These are phyloP conservation scores for Taeniopygia guttata DNA, from an alignment of 2,797 vertebrate genomes.

Conservation along the genomic window DNA sequence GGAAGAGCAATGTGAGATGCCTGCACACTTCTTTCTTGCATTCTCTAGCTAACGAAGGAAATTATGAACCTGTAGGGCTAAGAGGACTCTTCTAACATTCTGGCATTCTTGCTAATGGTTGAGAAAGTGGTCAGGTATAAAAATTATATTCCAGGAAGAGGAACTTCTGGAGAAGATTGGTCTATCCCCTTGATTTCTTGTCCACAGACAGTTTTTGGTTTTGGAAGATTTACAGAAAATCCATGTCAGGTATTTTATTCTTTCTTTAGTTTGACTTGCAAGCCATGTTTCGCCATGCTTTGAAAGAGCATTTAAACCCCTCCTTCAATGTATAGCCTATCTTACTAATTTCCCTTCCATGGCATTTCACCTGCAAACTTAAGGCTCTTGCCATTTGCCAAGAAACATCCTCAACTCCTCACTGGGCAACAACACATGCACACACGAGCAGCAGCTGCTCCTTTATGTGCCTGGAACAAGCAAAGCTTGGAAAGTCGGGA, in stretches of 20 bases:
- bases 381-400: slow-evolving; percentile 32
- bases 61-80: background rate
- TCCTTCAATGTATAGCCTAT: background rate
- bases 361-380: slow-evolving; percentile 41
- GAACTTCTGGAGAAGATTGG: background rate
- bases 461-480: slow-evolving; percentile 57
- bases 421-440: background rate
- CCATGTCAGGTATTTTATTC: background rate
- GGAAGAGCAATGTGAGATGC: background rate
- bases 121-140: background rate
- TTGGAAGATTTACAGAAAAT: background rate
- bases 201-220: background rate
- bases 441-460: slow-evolving; percentile 55
- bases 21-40: background rate
- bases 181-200: background rate
- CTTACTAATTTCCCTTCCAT: background rate
- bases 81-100: background rate
- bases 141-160: background rate
- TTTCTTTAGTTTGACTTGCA: background rate
- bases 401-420: slow-evolving; percentile 37
- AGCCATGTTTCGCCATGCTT: background rate
- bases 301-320: background rate
- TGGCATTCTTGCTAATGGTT: background rate
- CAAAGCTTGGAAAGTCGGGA: background rate
- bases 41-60: background rate